Evolutionary conservation across 2,888 invertebrate genomes (phyloP).

Genomic region (Tubiluchus corallicola): DNA sequence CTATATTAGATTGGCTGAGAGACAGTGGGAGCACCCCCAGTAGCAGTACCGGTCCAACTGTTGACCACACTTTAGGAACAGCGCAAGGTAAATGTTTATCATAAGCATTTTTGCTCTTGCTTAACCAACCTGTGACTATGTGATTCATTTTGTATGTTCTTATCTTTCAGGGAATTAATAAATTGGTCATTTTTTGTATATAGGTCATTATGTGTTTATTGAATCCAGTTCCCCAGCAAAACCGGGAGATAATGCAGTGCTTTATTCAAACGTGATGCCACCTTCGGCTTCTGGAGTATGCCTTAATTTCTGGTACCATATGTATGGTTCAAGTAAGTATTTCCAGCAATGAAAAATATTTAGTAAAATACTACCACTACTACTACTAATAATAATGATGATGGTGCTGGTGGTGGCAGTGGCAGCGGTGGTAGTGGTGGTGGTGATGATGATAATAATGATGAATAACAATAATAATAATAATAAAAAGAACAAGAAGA

Average conservation of each 20-base stretch:
- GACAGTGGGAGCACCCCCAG: background rate
- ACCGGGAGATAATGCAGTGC: constrained; percentile 8
- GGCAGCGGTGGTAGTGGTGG: too few relatives aligned
- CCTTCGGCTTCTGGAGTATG: constrained; percentile 20
- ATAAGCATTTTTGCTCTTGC: too few relatives aligned
- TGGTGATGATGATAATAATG: too few relatives aligned
- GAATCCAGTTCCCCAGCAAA: constrained; percentile 17
- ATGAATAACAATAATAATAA: too few relatives aligned
- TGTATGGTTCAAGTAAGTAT: constrained; percentile 20
- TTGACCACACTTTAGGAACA: background rate
- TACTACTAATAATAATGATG: too few relatives aligned
- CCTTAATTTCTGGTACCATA: constrained; percentile 23
- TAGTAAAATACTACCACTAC: too few relatives aligned
- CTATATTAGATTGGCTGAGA: background rate
- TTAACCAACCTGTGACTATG: too few relatives aligned
- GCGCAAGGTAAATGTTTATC: background rate
- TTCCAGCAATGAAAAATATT: constrained; percentile 6
- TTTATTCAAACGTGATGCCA: constrained; percentile 15
- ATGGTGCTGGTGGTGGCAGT: too few relatives aligned
- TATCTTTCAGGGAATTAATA: too few relatives aligned
- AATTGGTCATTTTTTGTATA: too few relatives aligned
- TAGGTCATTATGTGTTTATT: constrained; percentile 22
- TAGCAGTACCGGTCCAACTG: background rate
- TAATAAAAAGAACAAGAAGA: too few relatives aligned
- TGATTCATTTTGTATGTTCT: too few relatives aligned